These are phyloP conservation scores for Tribolium freemani DNA, from an alignment of 2,888 invertebrate genomes.

Conservation along the genomic window DNA sequence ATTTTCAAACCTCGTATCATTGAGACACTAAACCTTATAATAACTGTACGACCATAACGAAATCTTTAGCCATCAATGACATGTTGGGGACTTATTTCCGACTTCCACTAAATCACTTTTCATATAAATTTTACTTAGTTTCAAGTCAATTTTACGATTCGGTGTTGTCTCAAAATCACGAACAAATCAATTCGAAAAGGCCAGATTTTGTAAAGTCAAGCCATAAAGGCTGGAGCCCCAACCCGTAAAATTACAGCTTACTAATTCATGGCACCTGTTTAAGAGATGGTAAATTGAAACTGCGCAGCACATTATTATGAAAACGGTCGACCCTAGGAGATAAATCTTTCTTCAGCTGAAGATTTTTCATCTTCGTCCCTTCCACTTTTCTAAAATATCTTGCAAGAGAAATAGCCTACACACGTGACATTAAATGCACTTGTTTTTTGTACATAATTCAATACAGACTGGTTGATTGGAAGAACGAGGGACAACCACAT, in stretches of 20 bases:
- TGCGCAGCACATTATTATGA: slow-evolving; percentile 45
- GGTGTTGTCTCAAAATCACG: not conserved
- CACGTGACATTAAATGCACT: slow-evolving; percentile 43
- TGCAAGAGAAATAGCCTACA: slow-evolving; percentile 24
- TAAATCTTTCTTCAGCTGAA: slow-evolving; percentile 2
- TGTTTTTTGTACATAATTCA: slow-evolving; percentile 55
- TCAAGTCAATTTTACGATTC: slow-evolving; percentile 16
- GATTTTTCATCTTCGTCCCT: not conserved
- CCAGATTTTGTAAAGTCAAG: slow-evolving; percentile 22
- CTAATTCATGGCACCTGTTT: slow-evolving; percentile 53
- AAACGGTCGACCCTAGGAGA: slow-evolving; percentile 34
- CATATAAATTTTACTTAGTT: slow-evolving; percentile 15
- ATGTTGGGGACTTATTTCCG: slow-evolving; percentile 21
- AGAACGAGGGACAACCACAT: slow-evolving; percentile 60
- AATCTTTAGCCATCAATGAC: slow-evolving; percentile 29
- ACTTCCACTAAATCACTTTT: slow-evolving; percentile 32
- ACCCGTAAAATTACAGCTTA: slow-evolving; percentile 48
- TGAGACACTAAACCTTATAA: slow-evolving; percentile 52
- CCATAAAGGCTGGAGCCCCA: slow-evolving; percentile 31
- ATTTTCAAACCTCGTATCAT: slow-evolving; percentile 52
- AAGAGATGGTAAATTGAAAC: slow-evolving; percentile 49
- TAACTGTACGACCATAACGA: slow-evolving; percentile 46
- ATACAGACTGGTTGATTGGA: slow-evolving; percentile 55
- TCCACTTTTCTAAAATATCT: not conserved
- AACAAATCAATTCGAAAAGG: not conserved